A percentile compares a stretch with the other conserved stretches of the same genome.
Evolutionary conservation across 2,888 invertebrate species (phyloP).

Genomic region (Drosophila fungiperda): DNA sequence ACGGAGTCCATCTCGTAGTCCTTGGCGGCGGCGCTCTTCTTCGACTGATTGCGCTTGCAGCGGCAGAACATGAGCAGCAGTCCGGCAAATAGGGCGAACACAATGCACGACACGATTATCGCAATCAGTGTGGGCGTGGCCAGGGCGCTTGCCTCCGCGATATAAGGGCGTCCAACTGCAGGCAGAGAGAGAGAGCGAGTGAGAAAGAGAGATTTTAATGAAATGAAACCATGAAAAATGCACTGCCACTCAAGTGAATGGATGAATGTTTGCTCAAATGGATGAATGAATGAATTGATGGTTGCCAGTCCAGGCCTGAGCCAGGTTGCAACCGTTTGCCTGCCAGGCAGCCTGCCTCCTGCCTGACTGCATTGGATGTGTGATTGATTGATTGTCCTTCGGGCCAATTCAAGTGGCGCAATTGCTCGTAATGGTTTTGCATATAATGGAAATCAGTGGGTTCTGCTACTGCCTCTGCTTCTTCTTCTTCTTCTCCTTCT

Average conservation of each 20-base stretch:
- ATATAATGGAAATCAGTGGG: slow-evolving; percentile 70
- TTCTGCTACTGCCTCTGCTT: slow-evolving; percentile 2
- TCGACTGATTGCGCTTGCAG: slow-evolving; percentile 92
- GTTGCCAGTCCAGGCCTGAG: slow-evolving; percentile 4
- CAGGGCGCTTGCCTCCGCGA: slow-evolving; percentile 91
- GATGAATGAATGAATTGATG: slow-evolving; percentile 35
- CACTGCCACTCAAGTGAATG: slow-evolving; percentile 69
- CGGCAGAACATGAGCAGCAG: slow-evolving; percentile 93
- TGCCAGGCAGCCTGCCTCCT: slow-evolving; percentile 35
- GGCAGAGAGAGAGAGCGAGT: slow-evolving; percentile 49
- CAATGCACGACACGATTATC: slow-evolving; percentile 91
- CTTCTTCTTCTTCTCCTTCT: slow-evolving; percentile 1
- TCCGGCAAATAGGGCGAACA: slow-evolving; percentile 91
- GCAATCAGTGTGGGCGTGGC: slow-evolving; percentile 92
- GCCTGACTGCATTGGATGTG: slow-evolving; percentile 41
- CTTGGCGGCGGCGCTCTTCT: slow-evolving; percentile 92
- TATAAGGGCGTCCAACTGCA: slow-evolving; percentile 92
- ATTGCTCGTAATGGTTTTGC: slow-evolving; percentile 76
- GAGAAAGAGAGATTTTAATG: slow-evolving; percentile 44
- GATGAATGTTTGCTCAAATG: slow-evolving; percentile 36
- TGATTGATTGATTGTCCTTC: slow-evolving; percentile 68
- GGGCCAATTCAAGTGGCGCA: slow-evolving; percentile 64
- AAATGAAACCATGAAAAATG: slow-evolving; percentile 76
- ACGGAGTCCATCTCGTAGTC: slow-evolving; percentile 96
- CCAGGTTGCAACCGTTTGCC: not conserved